Evolutionary conservation across 2,888 invertebrate species (phyloP).

Genomic region (Drosophila rellima): DNA sequence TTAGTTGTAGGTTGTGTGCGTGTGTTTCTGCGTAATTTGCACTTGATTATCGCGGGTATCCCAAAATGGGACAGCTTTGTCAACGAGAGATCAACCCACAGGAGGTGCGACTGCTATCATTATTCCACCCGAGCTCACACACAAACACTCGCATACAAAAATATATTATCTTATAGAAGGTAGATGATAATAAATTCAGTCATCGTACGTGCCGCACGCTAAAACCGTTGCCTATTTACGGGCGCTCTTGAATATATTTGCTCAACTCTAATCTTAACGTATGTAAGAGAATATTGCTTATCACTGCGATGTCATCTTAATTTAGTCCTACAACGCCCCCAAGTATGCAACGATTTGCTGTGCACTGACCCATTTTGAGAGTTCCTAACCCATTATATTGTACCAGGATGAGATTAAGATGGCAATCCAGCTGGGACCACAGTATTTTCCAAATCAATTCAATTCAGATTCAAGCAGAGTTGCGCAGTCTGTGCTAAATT

Average conservation of each 20-base stretch:
- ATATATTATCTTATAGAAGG: constrained; percentile 52
- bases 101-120: constrained; percentile 46
- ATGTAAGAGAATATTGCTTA: constrained; percentile 11
- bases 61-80: constrained; percentile 61
- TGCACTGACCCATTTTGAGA: constrained; percentile 56
- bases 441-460: constrained; percentile 44
- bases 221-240: constrained; percentile 62
- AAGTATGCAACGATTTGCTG: constrained; percentile 45
- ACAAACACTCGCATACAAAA: constrained; percentile 15
- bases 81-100: constrained; percentile 32
- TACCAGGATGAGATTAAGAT: not conserved
- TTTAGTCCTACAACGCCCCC: constrained; percentile 35
- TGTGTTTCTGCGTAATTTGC: constrained; percentile 56
- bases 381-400: constrained; percentile 6
- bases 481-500: constrained; percentile 34
- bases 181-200: constrained; percentile 71
- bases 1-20: not conserved
- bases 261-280: not conserved
- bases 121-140: constrained; percentile 49
- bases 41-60: constrained; percentile 66
- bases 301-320: constrained; percentile 44
- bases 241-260: constrained; percentile 56
- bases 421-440: not conserved
- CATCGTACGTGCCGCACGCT: constrained; percentile 60
- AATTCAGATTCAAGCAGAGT: constrained; percentile 40